phyloP scores from a whole-genome alignment of 2,888 invertebrate genomes.

The Rhamnusium bicolor region DNA sequence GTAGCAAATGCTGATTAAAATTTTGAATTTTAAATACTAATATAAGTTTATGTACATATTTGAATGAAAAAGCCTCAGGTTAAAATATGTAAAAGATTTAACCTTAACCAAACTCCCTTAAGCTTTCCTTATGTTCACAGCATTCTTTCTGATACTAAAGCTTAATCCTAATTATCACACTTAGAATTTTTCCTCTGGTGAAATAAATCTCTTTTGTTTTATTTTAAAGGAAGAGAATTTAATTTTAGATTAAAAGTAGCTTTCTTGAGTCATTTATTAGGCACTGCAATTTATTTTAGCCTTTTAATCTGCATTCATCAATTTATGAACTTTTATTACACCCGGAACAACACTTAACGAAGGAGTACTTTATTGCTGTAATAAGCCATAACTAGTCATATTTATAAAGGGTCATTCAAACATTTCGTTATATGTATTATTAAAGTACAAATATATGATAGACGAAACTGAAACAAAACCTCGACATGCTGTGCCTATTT shows the following conservation, averaged over 20 bases:
- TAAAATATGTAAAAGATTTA: constrained; percentile 18
- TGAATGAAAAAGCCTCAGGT: constrained; percentile 1
- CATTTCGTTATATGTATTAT: not conserved
- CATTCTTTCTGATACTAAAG: constrained; percentile 36
- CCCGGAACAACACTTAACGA: not conserved
- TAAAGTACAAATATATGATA: too few relatives aligned
- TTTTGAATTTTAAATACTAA: constrained; percentile 36
- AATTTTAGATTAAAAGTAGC: constrained; percentile 13
- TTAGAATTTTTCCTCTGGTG: constrained; percentile 26
- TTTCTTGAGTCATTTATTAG: constrained; percentile 9
- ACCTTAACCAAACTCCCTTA: constrained; percentile 7
- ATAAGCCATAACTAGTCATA: not conserved
- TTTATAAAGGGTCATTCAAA: not conserved
- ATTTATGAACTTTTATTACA: not conserved
- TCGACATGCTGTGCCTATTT: too few relatives aligned
- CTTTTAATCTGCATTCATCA: not conserved
- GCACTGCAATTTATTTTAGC: constrained; percentile 12
- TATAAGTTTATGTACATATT: constrained; percentile 22
- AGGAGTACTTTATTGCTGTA: not conserved
- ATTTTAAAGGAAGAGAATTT: not conserved
- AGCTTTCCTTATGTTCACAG: constrained; percentile 16
- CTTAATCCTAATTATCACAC: constrained; percentile 50
- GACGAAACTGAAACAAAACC: too few relatives aligned
- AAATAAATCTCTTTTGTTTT: constrained; percentile 22
- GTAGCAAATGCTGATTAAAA: constrained; percentile 25